phyloP scores from a whole-genome alignment of 2,797 vertebrate species.

The Onychomys arenicola region DNA sequence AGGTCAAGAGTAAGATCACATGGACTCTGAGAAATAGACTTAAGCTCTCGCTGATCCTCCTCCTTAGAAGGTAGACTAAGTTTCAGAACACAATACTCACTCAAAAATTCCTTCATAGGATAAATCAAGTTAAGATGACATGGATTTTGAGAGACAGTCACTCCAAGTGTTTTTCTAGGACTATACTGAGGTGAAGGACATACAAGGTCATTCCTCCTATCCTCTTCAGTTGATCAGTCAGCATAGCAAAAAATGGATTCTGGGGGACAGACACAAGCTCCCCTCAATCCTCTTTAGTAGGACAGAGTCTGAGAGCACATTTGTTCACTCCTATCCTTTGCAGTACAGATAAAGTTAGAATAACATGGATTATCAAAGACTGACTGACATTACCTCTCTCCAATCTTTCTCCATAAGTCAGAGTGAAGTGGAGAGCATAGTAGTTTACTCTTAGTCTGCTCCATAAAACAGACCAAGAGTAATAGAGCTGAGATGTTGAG shows the following conservation, averaged over 20 bases:
- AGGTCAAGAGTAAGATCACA: not conserved
- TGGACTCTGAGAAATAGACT: not conserved
- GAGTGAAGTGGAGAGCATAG: not conserved
- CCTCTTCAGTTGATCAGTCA: not conserved
- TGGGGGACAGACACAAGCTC: not conserved
- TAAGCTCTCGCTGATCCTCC: not conserved
- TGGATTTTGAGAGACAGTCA: not conserved
- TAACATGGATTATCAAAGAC: not conserved
- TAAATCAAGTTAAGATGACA: not conserved
- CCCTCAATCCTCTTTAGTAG: not conserved
- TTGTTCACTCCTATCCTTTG: not conserved
- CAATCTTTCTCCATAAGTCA: not conserved
- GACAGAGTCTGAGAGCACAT: not conserved
- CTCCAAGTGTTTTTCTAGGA: not conserved
- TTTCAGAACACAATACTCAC: not conserved
- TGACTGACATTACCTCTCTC: not conserved
- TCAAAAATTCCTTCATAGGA: not conserved
- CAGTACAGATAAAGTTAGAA: not conserved
- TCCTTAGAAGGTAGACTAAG: not conserved
- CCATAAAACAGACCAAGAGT: not conserved
- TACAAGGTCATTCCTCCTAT: not conserved
- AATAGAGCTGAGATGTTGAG: not conserved
- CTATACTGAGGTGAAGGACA: not conserved
- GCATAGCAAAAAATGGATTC: not conserved
- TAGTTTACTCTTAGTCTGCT: not conserved